Evolutionary conservation across 30 jellyfish, hydroid and myxozoan species (phyloP).

Genomic region (Haliclystus octoradiatus): DNA sequence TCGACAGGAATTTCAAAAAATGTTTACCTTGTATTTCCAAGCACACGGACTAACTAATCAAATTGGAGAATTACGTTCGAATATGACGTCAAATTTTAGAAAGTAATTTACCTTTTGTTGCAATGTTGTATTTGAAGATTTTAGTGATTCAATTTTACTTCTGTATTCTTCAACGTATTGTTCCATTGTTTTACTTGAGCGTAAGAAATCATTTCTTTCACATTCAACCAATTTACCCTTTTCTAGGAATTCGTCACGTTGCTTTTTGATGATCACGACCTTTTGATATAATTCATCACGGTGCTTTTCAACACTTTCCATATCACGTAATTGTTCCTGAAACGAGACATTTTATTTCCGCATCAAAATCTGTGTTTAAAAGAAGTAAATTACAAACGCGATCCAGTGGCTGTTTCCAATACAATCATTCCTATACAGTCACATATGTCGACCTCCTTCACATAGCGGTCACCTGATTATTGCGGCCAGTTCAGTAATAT

Average conservation of each 20-base stretch:
- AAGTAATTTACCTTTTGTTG: slow-evolving; percentile 53
- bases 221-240: slow-evolving; percentile 88
- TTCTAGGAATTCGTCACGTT: slow-evolving; percentile 77
- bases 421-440: too few relatives aligned
- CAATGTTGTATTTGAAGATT: slow-evolving; percentile 49
- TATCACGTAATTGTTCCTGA: slow-evolving; percentile 85
- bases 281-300: slow-evolving; percentile 79
- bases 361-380: too few relatives aligned
- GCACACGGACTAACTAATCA: too few relatives aligned
- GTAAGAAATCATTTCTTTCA: slow-evolving; percentile 69
- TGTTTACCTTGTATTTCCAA: too few relatives aligned
- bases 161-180: slow-evolving; percentile 70
- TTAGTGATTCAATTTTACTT: slow-evolving; percentile 27
- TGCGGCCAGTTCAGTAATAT: too few relatives aligned
- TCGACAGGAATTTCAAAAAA: too few relatives aligned
- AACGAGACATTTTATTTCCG: too few relatives aligned
- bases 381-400: too few relatives aligned
- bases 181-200: slow-evolving; percentile 81
- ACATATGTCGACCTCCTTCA: too few relatives aligned
- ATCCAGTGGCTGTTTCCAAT: too few relatives aligned
- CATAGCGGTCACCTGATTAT: too few relatives aligned
- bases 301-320: slow-evolving; percentile 88
- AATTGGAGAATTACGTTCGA: too few relatives aligned
- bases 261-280: slow-evolving; percentile 48
- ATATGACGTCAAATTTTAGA: not conserved